A percentile compares a stretch with the other conserved stretches of the same genome.
These are phyloP conservation scores for Araneus ventricosus DNA, from an alignment of 1,140 invertebrate genomes.

Conservation along the genomic window DNA sequence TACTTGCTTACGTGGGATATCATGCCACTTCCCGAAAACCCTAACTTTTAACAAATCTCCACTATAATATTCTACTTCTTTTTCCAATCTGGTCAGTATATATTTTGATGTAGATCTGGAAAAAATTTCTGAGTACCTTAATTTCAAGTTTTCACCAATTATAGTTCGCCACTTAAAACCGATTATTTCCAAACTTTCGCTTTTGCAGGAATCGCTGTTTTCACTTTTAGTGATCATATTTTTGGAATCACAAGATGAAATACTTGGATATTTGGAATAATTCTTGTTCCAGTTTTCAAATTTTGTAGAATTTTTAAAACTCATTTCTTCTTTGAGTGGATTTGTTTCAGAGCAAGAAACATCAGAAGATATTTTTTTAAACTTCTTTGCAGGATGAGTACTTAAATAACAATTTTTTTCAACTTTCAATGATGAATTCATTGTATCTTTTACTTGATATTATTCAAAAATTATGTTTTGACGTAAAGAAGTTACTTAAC, in stretches of 20 bases:
- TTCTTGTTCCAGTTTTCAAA: too few species aligned
- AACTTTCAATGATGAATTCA: too few species aligned
- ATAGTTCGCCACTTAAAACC: constrained; percentile 80
- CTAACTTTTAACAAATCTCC: constrained; percentile 83
- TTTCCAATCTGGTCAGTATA: constrained; percentile 82
- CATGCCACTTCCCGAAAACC: constrained; percentile 86
- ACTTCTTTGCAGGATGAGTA: neutral
- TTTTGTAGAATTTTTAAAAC: neutral
- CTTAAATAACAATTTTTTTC: too few species aligned
- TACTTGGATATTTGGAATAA: too few species aligned
- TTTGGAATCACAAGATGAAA: too few species aligned
- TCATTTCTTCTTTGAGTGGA: neutral
- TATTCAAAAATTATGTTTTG: too few species aligned
- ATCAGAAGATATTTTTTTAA: neutral
- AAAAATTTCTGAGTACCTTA: constrained; percentile 82
- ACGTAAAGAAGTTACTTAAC: too few species aligned
- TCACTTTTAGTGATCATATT: neutral
- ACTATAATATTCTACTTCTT: constrained; percentile 83
- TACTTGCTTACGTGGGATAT: constrained; percentile 85
- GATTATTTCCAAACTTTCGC: neutral
- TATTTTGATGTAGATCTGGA: constrained; percentile 79
- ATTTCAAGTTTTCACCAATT: constrained; percentile 81
- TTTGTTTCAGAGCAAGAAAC: neutral
- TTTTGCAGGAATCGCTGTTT: neutral
- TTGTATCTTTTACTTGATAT: too few species aligned